Evolutionary conservation across 2,113 vertebrate species (phyloP), one percentile per base, ranked within the genome.

Genomic region (Festucalex cinctus): DNA sequence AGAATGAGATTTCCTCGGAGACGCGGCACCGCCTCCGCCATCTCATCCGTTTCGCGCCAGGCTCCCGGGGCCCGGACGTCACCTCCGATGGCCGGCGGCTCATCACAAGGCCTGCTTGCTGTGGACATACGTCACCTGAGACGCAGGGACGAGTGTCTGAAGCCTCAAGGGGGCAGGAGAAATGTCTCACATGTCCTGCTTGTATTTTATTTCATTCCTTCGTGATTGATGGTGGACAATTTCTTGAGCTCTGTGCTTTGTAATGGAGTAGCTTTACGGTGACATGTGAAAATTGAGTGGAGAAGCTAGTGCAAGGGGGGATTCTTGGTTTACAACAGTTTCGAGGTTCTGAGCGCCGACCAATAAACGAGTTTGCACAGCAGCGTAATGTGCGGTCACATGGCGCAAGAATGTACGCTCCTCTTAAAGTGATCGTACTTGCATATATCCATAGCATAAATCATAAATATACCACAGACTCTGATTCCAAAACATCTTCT

Each of bases 1-100:
- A 57, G 53, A 66, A 64, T 63, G 51, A 74, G 64, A 76, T 75
- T 75, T 79, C 74, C 80, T 84, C 63, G 59, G 79, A 80, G 83
- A 77, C 61, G 16, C 1, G 54, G 26, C 54, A 1, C 36, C 35
- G 19, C 9, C 41, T 32, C 58, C 74, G 82, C 70, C 68, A 54
- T 73, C 69, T 65, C 70, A 73, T 79, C 68, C 57, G 74, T 77
- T 39, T 57, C 13, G 22, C 51, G 76, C 68, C 69, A 3, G 9
- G 12, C 46, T 59, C 46, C 20, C 28, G 24, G 24, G 51, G 5
- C 24, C 41, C 22, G 65, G 70, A 73, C 76, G 69, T 66, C 63
- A 16, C 76, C 32, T 63, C 49, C 39, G 44, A 64, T 70, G 57
- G 78, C 78, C 61, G 8, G 39, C 64, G 74, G 76, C 68, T 70